phyloP scores from a whole-genome alignment of 2,888 invertebrate species.

The Habrosyne pyritoides region DNA sequence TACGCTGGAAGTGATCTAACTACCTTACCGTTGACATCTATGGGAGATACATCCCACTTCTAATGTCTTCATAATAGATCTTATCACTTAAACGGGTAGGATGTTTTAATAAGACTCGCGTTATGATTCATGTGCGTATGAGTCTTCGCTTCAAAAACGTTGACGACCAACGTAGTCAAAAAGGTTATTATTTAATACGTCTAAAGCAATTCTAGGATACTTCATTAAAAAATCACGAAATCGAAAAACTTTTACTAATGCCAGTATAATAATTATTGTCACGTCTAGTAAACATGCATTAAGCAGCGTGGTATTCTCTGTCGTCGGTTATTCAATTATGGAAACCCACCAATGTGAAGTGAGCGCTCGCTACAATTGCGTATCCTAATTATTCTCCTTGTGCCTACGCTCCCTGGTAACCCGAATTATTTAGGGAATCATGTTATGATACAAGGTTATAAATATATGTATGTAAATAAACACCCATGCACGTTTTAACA shows the following conservation, averaged over 20 bases:
- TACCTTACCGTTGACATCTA: neutral
- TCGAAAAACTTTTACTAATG: neutral
- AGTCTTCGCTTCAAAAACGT: no score
- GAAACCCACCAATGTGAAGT: constrained; percentile 37
- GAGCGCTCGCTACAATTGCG: constrained; percentile 29
- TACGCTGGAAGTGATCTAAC: neutral
- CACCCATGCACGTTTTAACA: neutral
- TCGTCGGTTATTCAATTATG: constrained; percentile 44
- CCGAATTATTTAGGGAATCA: constrained; percentile 8
- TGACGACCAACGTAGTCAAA: no score
- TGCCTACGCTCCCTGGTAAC: constrained; percentile 26
- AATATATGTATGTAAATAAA: neutral
- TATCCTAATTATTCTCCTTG: constrained; percentile 38
- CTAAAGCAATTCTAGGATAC: no score
- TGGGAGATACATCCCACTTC: neutral
- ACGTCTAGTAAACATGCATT: constrained; percentile 7
- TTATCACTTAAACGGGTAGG: no score
- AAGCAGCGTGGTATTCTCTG: constrained; percentile 11
- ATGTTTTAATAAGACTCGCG: no score
- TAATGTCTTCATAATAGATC: neutral
- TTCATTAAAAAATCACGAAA: neutral
- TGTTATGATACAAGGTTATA: constrained; percentile 7
- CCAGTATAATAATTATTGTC: neutral
- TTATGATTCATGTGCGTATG: no score
- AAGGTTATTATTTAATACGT: no score